A percentile compares a stretch with the other conserved stretches of the same genome.
phyloP scores from a whole-genome alignment of 2,113 vertebrate genomes.

The Mesitornis unicolor region DNA sequence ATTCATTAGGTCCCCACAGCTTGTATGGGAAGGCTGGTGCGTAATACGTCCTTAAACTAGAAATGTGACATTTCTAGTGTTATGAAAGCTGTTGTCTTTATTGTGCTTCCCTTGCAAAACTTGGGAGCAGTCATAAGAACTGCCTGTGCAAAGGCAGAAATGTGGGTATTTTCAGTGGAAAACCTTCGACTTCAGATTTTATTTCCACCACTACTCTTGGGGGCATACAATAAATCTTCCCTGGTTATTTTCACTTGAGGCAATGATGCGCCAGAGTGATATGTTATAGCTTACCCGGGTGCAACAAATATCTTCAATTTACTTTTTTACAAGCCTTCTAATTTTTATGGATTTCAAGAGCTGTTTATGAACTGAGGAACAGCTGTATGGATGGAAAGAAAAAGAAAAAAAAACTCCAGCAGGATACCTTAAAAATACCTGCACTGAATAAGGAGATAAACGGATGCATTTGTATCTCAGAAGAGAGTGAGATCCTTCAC shows the following conservation, averaged over 20 bases:
- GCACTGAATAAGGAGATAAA: background rate
- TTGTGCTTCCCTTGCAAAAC: background rate
- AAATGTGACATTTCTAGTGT: background rate
- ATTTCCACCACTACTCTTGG: background rate
- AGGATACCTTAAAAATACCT: background rate
- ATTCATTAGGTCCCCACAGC: background rate
- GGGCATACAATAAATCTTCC: background rate
- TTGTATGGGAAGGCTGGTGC: background rate
- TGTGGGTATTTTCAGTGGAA: background rate
- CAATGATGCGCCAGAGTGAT: background rate
- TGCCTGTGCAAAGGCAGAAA: background rate
- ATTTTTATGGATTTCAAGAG: conserved; percentile 16
- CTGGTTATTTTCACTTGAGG: background rate
- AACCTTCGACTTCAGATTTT: background rate
- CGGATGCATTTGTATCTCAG: background rate
- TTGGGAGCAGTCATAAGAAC: background rate
- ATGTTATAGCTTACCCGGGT: background rate
- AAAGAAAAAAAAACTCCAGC: background rate
- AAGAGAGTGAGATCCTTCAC: background rate
- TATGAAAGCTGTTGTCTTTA: background rate
- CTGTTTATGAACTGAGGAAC: background rate
- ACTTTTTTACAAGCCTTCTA: background rate
- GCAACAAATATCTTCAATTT: background rate
- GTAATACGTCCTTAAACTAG: background rate
- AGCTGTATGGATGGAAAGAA: background rate